Evolutionary conservation across 2,113 vertebrate genomes (phyloP).

Genomic region (Carassius carassius): DNA sequence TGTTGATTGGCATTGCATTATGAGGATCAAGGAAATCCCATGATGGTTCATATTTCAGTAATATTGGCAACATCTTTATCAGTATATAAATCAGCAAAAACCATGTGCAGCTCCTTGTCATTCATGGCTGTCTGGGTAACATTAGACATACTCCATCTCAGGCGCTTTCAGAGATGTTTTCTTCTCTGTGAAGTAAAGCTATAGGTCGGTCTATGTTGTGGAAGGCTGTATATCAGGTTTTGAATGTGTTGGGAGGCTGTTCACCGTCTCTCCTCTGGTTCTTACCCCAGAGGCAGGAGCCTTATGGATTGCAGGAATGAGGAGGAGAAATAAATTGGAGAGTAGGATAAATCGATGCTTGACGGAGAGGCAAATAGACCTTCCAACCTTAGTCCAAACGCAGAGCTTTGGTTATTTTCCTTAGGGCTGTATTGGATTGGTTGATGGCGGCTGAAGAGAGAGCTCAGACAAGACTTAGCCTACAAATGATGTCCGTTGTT

Average conservation of each 20-base stretch:
- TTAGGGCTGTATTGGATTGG: conserved; percentile 76
- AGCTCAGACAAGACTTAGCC: conserved; percentile 75
- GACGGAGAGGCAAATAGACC: conserved; percentile 75
- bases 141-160: background rate
- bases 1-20: conserved; percentile 31
- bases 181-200: conserved; percentile 13
- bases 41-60: background rate
- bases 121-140: background rate
- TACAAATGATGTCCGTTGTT: conserved; percentile 80
- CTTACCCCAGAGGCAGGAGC: conserved; percentile 73
- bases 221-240: conserved; percentile 62
- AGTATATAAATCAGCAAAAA: conserved; percentile 20
- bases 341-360: conserved; percentile 79
- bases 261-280: conserved; percentile 67
- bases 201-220: conserved; percentile 62
- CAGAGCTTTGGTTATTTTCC: conserved; percentile 61
- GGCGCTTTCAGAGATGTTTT: conserved; percentile 6
- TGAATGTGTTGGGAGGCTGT: conserved; percentile 53
- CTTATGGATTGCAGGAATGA: conserved; percentile 72
- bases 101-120: background rate
- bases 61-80: background rate
- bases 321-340: conserved; percentile 79
- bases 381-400: conserved; percentile 70
- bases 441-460: conserved; percentile 69
- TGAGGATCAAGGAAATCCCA: conserved; percentile 6